Conservation (phyloP, 2,113 vertebrate species). For the Pseudolaguvia tuberculata region DNA sequence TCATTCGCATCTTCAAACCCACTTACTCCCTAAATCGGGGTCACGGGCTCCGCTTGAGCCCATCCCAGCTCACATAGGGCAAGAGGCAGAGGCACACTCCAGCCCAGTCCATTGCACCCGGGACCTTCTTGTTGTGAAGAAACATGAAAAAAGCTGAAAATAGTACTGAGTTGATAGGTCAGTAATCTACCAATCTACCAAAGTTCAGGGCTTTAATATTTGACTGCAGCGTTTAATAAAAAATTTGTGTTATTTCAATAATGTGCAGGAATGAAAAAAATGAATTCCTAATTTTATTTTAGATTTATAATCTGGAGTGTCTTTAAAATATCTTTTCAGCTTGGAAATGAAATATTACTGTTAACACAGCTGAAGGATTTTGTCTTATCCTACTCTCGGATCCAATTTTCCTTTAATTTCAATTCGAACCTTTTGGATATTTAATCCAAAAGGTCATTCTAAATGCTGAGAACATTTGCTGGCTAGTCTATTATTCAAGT, state of each 20-base stretch:
- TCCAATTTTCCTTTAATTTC: background rate
- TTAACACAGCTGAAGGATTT: conserved; percentile 1
- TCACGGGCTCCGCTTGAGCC: too few species aligned
- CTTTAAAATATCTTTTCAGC: background rate
- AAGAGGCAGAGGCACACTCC: too few species aligned
- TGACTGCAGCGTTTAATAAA: background rate
- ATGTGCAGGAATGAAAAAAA: background rate
- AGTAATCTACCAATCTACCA: background rate
- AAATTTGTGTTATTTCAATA: background rate
- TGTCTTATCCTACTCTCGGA: background rate
- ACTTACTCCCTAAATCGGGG: too few species aligned
- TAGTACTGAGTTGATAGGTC: background rate
- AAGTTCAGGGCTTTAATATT: background rate
- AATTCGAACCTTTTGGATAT: background rate
- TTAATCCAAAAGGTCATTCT: background rate
- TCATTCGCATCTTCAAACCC: too few species aligned
- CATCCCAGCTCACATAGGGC: too few species aligned
- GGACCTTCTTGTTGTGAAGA: too few species aligned
- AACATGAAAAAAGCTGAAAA: background rate
- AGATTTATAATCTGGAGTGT: background rate
- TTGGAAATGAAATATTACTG: conserved; percentile 5
- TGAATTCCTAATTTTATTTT: background rate
- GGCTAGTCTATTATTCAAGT: conserved; percentile 4
- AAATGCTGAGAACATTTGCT: background rate
- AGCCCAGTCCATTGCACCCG: too few species aligned